Conservation (phyloP, 1,140 invertebrate genomes). For the Aradophagus sp. region DNA sequence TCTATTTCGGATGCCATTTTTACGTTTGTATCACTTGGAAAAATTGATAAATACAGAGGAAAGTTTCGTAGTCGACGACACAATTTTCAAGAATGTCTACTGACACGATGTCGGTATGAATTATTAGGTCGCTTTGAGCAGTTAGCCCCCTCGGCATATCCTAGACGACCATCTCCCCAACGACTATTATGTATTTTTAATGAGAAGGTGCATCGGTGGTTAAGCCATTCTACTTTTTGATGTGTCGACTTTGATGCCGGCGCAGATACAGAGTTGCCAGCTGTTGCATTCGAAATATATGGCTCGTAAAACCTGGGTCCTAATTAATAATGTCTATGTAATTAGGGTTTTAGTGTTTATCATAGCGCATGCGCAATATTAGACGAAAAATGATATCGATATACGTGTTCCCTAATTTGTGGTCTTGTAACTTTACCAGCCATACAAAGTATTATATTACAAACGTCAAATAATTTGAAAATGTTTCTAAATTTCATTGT, state of each 20-base stretch:
- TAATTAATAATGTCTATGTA: constrained; percentile 48
- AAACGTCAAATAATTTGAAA: too few relatives aligned
- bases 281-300: constrained; percentile 47
- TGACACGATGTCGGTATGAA: constrained; percentile 16
- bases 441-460: too few relatives aligned
- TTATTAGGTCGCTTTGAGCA: constrained; percentile 29
- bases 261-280: constrained; percentile 39
- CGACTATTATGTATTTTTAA: constrained; percentile 52
- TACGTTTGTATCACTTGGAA: too few relatives aligned
- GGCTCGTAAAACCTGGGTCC: constrained; percentile 39
- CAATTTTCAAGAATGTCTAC: constrained; percentile 12
- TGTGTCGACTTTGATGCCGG: constrained; percentile 42
- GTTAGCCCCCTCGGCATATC: constrained; percentile 28
- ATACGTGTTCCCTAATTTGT: background rate
- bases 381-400: constrained; percentile 14
- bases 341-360: constrained; percentile 23
- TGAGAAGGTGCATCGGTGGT: constrained; percentile 43
- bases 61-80: too few relatives aligned
- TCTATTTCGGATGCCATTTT: too few relatives aligned
- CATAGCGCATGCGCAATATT: constrained; percentile 11
- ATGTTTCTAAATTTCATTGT: too few relatives aligned
- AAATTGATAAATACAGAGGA: too few relatives aligned
- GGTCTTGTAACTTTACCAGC: too few relatives aligned
- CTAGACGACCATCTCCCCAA: constrained; percentile 35
- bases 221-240: constrained; percentile 40